Conservation (phyloP, 2,113 vertebrate species). For the Rhabdomys dilectus region DNA sequence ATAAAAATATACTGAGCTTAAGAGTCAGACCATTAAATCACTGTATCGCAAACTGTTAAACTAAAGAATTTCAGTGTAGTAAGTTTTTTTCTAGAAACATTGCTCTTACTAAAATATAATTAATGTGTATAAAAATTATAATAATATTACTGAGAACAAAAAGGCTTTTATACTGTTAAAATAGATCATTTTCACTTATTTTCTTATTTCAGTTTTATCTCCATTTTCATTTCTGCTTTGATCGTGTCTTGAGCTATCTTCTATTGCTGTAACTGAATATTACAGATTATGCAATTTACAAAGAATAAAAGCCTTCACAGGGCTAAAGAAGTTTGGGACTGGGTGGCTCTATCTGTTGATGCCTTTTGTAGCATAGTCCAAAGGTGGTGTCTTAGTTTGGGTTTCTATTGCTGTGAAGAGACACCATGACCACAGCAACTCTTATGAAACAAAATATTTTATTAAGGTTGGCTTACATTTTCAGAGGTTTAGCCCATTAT, state of each 20-base stretch:
- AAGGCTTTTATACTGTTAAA: neutral
- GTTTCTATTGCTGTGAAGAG: neutral
- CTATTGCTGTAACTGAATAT: neutral
- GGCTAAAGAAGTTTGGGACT: neutral
- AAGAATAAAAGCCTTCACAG: neutral
- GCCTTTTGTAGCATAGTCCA: neutral
- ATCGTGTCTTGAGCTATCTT: neutral
- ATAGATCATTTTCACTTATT: constrained; percentile 21
- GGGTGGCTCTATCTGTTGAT: neutral
- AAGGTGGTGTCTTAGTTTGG: neutral
- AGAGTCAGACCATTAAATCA: constrained; percentile 22
- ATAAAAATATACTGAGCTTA: constrained; percentile 40
- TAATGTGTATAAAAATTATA: constrained; percentile 30
- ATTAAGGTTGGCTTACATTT: neutral
- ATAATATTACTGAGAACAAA: constrained; percentile 26
- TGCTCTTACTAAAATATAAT: constrained; percentile 49
- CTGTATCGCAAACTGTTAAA: constrained; percentile 37
- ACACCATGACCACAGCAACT: neutral
- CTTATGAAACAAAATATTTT: neutral
- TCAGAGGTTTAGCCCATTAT: neutral
- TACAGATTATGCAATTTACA: neutral
- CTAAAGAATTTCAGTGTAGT: constrained; percentile 36
- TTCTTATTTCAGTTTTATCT: constrained; percentile 54
- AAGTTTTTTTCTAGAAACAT: constrained; percentile 17
- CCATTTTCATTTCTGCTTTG: constrained; percentile 15